Evolutionary conservation across 2,888 invertebrate genomes (phyloP), one percentile per base, ranked within the genome.

Genomic region (Frankliniella fusca): DNA sequence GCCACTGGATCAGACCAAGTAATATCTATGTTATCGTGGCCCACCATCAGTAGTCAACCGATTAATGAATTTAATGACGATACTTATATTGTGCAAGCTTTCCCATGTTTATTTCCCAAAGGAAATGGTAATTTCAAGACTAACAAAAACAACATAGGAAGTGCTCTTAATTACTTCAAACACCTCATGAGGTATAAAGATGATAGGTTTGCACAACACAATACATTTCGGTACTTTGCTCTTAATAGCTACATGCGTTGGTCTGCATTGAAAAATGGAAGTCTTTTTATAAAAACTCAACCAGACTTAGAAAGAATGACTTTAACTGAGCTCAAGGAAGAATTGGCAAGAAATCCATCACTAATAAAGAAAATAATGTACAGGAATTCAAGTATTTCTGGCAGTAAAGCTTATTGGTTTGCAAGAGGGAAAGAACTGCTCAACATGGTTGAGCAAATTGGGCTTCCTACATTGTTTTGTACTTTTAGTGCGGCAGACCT

Each of bases 401-500:
- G 83, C 2, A 84, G 83, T 18, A 82, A 76, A 49, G 70, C 83
- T 38, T 83, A 81, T 27, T 84, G 84, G 84, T 28, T 28, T 48
- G 27, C 81, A 50, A 82, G 83, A 7, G 38, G 81, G 0, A 61
- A 27, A 12, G 84, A 84, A 49, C 48, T 84, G 0, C 20, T 84
- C 18, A 80, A 81, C 18, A 84, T 84, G 84, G 83, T 84, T 2
- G 38, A 84, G 48, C 81, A 82, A 28, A 11, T 84, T 8, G 84
- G 84, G 2, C 9, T 76, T 0, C 84, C 83, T 27, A 83, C 84
- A 7, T n/a, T 83, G 1, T 84, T 84, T 65, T 82, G 84, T 81
- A 84, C 84, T 12, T 54, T 84, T 18, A 83, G 83, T 28, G 83
- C 83, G 7, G 84, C 84, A 27, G 84, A 84, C 54, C 49, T 84